A percentile compares a stretch with the other conserved stretches of the same genome.
Conservation (phyloP, 2,797 vertebrate genomes). For the Schizothorax lantsangensis region DNA sequence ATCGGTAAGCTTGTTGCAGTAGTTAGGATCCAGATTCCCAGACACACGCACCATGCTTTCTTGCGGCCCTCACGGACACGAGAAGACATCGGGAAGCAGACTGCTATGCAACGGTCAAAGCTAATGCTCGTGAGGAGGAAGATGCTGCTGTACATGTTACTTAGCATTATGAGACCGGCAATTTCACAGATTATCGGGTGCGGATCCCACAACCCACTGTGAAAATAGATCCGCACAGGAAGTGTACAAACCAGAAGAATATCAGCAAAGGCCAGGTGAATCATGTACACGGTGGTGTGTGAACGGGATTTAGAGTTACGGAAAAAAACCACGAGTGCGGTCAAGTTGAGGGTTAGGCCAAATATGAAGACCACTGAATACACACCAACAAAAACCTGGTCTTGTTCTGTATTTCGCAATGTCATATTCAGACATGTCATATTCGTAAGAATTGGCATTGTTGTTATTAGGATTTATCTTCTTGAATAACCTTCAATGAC, state of each 20-base stretch:
- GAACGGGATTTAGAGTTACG: slow-evolving; percentile 64
- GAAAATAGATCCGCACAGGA: slow-evolving; percentile 72
- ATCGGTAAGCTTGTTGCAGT: slow-evolving; percentile 66
- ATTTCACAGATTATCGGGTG: slow-evolving; percentile 59
- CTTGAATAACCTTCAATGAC: not conserved
- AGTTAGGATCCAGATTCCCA: slow-evolving; percentile 75
- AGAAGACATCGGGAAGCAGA: slow-evolving; percentile 73
- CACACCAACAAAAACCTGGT: slow-evolving; percentile 39
- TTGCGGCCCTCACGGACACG: slow-evolving; percentile 65
- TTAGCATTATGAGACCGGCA: slow-evolving; percentile 70
- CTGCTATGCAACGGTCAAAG: slow-evolving; percentile 77
- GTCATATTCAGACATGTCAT: not conserved
- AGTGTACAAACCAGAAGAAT: slow-evolving; percentile 72
- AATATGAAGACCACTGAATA: slow-evolving; percentile 68
- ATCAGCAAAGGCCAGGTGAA: slow-evolving; percentile 76
- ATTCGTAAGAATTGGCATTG: not conserved
- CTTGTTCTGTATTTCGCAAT: not conserved
- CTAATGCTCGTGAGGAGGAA: slow-evolving; percentile 77
- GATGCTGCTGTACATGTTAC: slow-evolving; percentile 83
- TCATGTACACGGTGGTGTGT: slow-evolving; percentile 79
- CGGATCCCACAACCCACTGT: slow-evolving; percentile 36
- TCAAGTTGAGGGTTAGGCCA: slow-evolving; percentile 71
- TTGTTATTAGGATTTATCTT: slow-evolving; percentile 1
- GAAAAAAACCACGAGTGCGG: slow-evolving; percentile 72
- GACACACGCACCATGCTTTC: slow-evolving; percentile 70